A percentile compares a stretch with the other conserved stretches of the same genome.
phyloP scores from a whole-genome alignment of 2,888 invertebrate species.

The Ethmia dodecea region DNA sequence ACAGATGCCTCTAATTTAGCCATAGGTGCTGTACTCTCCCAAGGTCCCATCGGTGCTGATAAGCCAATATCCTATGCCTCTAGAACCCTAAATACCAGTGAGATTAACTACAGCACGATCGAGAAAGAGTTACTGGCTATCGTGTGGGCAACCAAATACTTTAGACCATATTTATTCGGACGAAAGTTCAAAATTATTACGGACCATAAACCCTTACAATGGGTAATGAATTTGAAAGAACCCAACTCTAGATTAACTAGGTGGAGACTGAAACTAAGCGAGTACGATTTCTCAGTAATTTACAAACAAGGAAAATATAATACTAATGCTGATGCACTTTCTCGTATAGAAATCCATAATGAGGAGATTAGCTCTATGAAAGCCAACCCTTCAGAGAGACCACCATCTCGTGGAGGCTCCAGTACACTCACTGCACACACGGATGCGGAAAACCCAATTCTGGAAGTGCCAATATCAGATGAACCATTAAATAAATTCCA shows the following conservation, averaged over 20 bases:
- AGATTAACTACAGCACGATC: slow-evolving; percentile 18
- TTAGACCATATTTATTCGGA: not conserved
- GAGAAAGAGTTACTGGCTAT: not conserved
- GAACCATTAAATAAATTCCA: slow-evolving; percentile 6
- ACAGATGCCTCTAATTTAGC: slow-evolving; percentile 16
- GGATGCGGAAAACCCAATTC: slow-evolving; percentile 4
- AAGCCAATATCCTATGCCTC: slow-evolving; percentile 9
- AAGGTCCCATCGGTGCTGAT: slow-evolving; percentile 17
- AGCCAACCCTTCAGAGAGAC: not conserved
- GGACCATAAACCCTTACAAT: not conserved
- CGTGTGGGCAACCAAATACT: not conserved
- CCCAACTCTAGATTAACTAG: not conserved
- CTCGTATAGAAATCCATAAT: not conserved
- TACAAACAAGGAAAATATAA: slow-evolving; percentile 13
- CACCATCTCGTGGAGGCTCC: not conserved
- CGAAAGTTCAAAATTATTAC: not conserved
- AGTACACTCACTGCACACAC: not conserved
- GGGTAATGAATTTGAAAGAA: not conserved
- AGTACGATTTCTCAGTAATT: slow-evolving; percentile 11
- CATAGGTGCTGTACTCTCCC: slow-evolving; percentile 22
- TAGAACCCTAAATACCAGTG: slow-evolving; percentile 14
- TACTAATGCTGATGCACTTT: not conserved
- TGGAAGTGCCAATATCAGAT: slow-evolving; percentile 10
- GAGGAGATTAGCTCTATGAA: not conserved
- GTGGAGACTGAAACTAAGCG: slow-evolving; percentile 5